Conservation (phyloP, 2,888 invertebrate species). For the Hypena proboscidalis region DNA sequence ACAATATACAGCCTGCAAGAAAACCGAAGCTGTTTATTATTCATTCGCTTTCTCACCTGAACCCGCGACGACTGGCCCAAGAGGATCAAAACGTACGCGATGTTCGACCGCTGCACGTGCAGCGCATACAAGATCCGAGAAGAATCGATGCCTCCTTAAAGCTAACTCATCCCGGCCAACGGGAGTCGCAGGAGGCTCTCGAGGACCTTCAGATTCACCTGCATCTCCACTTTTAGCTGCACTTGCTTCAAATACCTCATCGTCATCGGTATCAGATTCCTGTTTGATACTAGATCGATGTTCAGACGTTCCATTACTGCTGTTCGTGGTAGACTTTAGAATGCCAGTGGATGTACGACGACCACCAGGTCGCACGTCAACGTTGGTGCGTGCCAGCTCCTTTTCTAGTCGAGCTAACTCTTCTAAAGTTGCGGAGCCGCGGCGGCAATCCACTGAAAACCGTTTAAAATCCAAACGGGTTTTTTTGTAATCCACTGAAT, state of each 20-base stretch:
- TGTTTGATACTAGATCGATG: slow-evolving; percentile 52
- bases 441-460: slow-evolving; percentile 75
- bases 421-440: slow-evolving; percentile 70
- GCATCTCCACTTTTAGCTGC: slow-evolving; percentile 60
- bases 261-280: slow-evolving; percentile 74
- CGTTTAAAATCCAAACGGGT: slow-evolving; percentile 73
- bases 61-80: slow-evolving; percentile 87
- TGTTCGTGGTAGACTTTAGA: slow-evolving; percentile 74
- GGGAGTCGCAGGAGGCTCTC: slow-evolving; percentile 90
- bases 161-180: slow-evolving; percentile 92
- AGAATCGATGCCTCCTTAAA: slow-evolving; percentile 90
- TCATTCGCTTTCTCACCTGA: slow-evolving; percentile 74
- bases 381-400: slow-evolving; percentile 73
- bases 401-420: slow-evolving; percentile 71
- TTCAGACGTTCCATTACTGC: slow-evolving; percentile 62
- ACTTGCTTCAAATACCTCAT: slow-evolving; percentile 87
- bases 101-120: slow-evolving; percentile 90
- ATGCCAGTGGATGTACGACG: slow-evolving; percentile 79
- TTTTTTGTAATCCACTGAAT: slow-evolving; percentile 75
- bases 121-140: slow-evolving; percentile 90
- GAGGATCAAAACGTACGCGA: slow-evolving; percentile 90
- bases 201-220: slow-evolving; percentile 83
- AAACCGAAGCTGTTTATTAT: no score
- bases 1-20: no score
- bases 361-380: slow-evolving; percentile 64